A percentile compares a stretch with the other conserved stretches of the same genome.
phyloP scores from a whole-genome alignment of 2,888 invertebrate genomes.

The Halocaridina rubra region DNA sequence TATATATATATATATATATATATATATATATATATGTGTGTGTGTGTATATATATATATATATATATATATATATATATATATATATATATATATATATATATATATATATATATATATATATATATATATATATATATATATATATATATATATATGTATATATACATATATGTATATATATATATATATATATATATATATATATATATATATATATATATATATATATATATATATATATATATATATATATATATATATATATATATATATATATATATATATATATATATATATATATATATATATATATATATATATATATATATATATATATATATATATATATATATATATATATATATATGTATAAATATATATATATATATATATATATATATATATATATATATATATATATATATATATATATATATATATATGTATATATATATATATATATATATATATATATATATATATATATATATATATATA shows the following conservation, averaged over 20 bases:
- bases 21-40: constrained; percentile 7
- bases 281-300: not conserved
- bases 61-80: not conserved
- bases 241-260: not conserved
- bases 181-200: no score
- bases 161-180: no score
- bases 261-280: not conserved
- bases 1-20: constrained; percentile 31
- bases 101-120: not conserved
- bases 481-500: not conserved
- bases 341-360: not conserved
- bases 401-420: not conserved
- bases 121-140: not conserved
- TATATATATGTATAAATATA: no score
- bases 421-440: not conserved
- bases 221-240: no score
- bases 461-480: not conserved
- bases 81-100: not conserved
- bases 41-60: not conserved
- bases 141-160: not conserved
- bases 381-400: not conserved
- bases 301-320: not conserved
- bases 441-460: not conserved
- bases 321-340: not conserved
- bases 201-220: no score